These are phyloP conservation scores for Oceanites oceanicus DNA, from an alignment of 2,113 vertebrate genomes.

Conservation along the genomic window DNA sequence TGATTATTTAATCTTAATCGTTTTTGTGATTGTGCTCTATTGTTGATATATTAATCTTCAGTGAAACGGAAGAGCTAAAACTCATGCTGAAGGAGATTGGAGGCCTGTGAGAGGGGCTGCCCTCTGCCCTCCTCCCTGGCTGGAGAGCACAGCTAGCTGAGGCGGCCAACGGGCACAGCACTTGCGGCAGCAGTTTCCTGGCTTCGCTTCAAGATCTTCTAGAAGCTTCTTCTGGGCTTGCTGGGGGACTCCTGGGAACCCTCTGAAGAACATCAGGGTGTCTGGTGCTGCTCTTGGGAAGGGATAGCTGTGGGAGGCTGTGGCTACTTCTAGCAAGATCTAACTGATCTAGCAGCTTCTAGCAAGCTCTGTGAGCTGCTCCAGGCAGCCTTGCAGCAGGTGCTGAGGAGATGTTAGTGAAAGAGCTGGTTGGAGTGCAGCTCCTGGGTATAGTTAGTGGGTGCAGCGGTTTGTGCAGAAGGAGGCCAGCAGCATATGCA, in stretches of 20 bases:
- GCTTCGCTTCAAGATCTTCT: not conserved
- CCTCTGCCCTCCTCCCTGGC: not conserved
- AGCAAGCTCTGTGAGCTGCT: not conserved
- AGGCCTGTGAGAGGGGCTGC: not conserved
- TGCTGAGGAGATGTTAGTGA: not conserved
- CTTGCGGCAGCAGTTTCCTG: not conserved
- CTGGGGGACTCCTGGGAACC: not conserved
- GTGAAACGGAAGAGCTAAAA: not conserved
- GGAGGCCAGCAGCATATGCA: rapidly evolving
- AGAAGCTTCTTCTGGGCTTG: not conserved
- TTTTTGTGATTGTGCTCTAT: not conserved
- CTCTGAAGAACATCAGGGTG: not conserved
- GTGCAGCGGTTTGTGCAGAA: not conserved
- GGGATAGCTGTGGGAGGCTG: not conserved
- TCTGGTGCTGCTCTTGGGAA: not conserved
- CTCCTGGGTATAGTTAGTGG: not conserved
- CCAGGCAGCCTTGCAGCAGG: not conserved
- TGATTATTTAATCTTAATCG: not conserved
- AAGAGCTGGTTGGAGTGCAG: not conserved
- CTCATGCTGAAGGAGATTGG: not conserved
- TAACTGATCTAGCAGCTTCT: not conserved
- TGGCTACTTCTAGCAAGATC: not conserved
- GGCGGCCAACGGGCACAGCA: rapidly evolving
- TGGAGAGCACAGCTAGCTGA: not conserved
- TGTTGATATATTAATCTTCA: not conserved